These are phyloP conservation scores for Strigamia crassipes DNA, from an alignment of 2,888 invertebrate genomes.

Conservation along the genomic window DNA sequence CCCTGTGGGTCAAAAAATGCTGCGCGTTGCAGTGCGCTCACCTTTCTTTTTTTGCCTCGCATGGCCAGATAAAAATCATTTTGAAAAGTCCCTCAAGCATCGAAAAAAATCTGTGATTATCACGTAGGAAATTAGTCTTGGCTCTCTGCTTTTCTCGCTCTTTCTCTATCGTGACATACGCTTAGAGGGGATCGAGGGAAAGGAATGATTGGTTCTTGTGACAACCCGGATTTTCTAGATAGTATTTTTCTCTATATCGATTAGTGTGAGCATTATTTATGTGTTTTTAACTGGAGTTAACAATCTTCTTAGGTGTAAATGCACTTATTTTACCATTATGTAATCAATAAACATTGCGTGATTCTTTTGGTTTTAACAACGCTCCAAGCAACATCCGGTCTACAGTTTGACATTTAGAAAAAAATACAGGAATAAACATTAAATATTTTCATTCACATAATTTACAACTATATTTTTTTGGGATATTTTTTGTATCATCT, in stretches of 20 bases:
- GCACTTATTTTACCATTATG: not conserved
- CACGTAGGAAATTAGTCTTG: slow-evolving; percentile 40
- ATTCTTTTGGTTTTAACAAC: not conserved
- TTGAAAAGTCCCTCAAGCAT: slow-evolving; percentile 22
- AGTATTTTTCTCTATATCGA: not conserved
- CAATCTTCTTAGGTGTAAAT: slow-evolving; percentile 12
- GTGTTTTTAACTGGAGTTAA: not conserved
- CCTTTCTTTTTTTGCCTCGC: not conserved
- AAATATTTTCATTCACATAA: slow-evolving; percentile 32
- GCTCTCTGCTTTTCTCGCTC: slow-evolving; percentile 33
- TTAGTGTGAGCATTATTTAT: not conserved
- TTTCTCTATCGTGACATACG: not conserved
- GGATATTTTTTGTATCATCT: slow-evolving; percentile 4
- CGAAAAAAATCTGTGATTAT: slow-evolving; percentile 28
- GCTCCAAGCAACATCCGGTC: slow-evolving; percentile 31
- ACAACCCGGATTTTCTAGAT: slow-evolving; percentile 19
- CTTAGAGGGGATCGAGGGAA: not conserved
- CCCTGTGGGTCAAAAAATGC: slow-evolving; percentile 40
- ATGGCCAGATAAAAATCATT: slow-evolving; percentile 24
- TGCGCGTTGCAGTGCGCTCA: slow-evolving; percentile 37
- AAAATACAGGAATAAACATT: not conserved
- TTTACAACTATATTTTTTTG: not conserved
- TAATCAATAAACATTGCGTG: slow-evolving; percentile 28
- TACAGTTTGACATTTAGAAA: not conserved
- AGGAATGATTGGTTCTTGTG: slow-evolving; percentile 29